Conservation (phyloP, 1,140 invertebrate genomes). For the Drosophila nasuta region DNA sequence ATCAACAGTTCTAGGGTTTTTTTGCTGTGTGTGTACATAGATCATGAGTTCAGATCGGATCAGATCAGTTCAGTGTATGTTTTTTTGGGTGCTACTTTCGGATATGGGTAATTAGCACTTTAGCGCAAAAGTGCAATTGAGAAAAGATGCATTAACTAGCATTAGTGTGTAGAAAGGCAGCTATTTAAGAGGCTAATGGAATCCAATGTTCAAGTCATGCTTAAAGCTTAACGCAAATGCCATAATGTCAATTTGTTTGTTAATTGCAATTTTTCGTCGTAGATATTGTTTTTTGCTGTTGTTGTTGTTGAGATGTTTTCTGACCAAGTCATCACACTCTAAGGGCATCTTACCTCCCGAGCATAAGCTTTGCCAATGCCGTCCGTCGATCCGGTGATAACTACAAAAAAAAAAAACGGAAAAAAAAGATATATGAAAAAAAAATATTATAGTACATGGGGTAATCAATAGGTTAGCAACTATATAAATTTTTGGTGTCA, state of each 20-base stretch:
- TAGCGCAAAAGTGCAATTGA: constrained; percentile 20
- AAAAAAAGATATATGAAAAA: constrained; percentile 2
- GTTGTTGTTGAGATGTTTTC: not conserved
- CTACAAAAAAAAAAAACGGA: constrained; percentile 85
- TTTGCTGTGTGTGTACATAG: constrained; percentile 2
- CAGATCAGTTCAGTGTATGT: not conserved
- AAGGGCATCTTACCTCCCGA: constrained; percentile 86
- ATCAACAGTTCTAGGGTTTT: too few species aligned
- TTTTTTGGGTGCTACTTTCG: constrained; percentile 1
- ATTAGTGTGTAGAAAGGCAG: constrained; percentile 10
- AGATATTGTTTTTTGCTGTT: not conserved
- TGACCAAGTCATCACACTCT: not conserved
- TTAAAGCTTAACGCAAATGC: constrained; percentile 14
- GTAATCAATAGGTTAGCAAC: constrained; percentile 23
- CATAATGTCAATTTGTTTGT: constrained; percentile 12
- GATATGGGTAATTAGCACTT: constrained; percentile 42
- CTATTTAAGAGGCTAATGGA: not conserved
- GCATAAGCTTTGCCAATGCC: constrained; percentile 97
- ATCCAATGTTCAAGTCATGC: constrained; percentile 42
- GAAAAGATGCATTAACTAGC: constrained; percentile 4
- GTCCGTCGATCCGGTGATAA: constrained; percentile 96
- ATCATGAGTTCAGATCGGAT: constrained; percentile 30
- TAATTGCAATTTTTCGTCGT: constrained; percentile 31
- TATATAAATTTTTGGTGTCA: not conserved
- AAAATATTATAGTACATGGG: not conserved